Evolutionary conservation across 2,113 vertebrate species (phyloP).

Genomic region (Microcebus tavaratra): DNA sequence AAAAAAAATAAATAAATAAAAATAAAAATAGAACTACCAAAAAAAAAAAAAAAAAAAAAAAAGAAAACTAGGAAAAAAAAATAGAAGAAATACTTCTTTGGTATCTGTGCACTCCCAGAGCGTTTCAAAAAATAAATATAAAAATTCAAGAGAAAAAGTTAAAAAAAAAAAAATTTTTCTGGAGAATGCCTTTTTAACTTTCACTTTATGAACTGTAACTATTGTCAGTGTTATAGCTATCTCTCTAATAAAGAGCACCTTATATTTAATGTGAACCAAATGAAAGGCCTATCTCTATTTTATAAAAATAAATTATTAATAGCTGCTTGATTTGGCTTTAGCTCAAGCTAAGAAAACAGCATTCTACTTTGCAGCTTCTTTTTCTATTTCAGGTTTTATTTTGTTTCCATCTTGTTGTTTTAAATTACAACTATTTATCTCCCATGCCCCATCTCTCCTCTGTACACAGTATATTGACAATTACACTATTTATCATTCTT

Average conservation of each 20-base stretch:
- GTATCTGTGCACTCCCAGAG: background rate
- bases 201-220: background rate
- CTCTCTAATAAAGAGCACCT: background rate
- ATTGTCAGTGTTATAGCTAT: background rate
- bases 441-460: background rate
- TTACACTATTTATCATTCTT: slow-evolving; percentile 49
- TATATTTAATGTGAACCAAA: background rate
- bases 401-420: background rate
- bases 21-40: too few species aligned
- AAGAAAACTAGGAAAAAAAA: background rate
- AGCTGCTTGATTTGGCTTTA: slow-evolving; percentile 46
- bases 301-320: slow-evolving; percentile 68
- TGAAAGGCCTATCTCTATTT: slow-evolving; percentile 40
- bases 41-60: too few species aligned
- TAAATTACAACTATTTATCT: slow-evolving; percentile 53
- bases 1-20: too few species aligned
- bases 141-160: background rate
- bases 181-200: background rate
- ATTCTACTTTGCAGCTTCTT: background rate
- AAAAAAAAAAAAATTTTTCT: background rate
- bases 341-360: background rate
- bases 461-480: background rate
- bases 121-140: background rate
- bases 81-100: background rate
- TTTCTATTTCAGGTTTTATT: slow-evolving; percentile 13